Base-by-base conservation (phyloP, 1,140 invertebrate species). In the Trinorchestia longiramus region DNA sequence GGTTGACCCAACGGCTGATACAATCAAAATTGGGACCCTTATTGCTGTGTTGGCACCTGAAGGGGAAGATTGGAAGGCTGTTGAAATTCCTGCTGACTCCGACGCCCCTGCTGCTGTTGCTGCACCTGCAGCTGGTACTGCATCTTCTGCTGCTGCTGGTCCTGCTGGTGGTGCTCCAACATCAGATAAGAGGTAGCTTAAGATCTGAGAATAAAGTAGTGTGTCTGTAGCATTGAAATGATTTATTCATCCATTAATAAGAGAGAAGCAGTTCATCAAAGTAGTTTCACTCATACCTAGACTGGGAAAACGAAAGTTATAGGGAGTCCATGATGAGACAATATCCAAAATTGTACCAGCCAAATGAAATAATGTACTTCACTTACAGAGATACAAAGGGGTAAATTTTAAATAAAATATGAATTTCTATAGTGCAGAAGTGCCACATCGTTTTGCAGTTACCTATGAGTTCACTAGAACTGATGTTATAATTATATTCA, bases 41-140 rank as follows among this genome's bases (percentile, higher is more conserved):
- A 98, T 99, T 43, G 99, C 99, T 97, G 98, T 99, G 88, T 98
- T 99, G 97, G 99, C 99, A 28, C 98, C 98, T 95, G 98, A 98
- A 97, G 98, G 98, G 96, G 98, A 98, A 57, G 98, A 99, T 97
- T 98, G 98, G 98, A 97, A 98, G 97, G 97, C 97, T 98, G 95
- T 97, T 95, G 96, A 98, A 98, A 91, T 99, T 98, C 97, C 98
- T 36, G 92, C 98, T 97, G 98, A 96, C 36, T 96, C 45, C 23
- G 57, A 95, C 98, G 97, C 96, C 42, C 96, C 94, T 42, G 87
- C 95, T 40, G 87, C 98, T 87, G 17, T 96, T 41, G 47, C 95
- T 87, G 28, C 96, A 43, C 43, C 45, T 53, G 62, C 96, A 0
- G n/a, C 87, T 43, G 43, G 45, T 53, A 41, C 95, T 28, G 19